Conservation (phyloP, 2,888 invertebrate genomes). For the Tryphoninae sp. region DNA sequence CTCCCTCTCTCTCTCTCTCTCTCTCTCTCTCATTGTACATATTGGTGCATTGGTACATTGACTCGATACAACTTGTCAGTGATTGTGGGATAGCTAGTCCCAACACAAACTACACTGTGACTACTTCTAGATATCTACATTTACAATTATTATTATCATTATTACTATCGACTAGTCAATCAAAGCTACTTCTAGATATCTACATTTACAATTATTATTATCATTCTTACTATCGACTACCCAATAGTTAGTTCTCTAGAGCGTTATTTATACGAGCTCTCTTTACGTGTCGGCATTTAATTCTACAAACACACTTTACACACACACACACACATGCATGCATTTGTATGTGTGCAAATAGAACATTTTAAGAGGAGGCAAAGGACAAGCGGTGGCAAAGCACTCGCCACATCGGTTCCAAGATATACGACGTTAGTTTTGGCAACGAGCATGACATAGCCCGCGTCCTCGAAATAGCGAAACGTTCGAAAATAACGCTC, state of each 20-base stretch:
- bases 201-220: too few species aligned
- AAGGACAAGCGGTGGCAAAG: not conserved
- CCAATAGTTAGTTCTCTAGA: slow-evolving; percentile 3
- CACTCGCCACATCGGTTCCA: not conserved
- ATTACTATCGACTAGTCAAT: slow-evolving; percentile 4
- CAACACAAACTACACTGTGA: not conserved
- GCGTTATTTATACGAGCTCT: slow-evolving; percentile 29
- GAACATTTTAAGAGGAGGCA: not conserved
- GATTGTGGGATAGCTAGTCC: slow-evolving; percentile 6
- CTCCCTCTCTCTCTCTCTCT: not conserved
- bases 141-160: not conserved
- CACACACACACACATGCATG: not conserved
- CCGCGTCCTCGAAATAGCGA: slow-evolving; percentile 55
- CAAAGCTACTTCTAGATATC: too few species aligned
- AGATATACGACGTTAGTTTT: slow-evolving; percentile 39
- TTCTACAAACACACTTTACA: not conserved
- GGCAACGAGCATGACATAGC: slow-evolving; percentile 54
- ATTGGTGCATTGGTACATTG: too few species aligned
- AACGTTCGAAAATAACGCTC: slow-evolving; percentile 51
- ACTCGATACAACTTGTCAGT: slow-evolving; percentile 13
- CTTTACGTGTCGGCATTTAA: slow-evolving; percentile 51
- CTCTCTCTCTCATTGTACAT: too few species aligned
- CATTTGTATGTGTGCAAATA: not conserved
- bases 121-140: too few species aligned
- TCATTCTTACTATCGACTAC: slow-evolving; percentile 2